Base-by-base conservation (phyloP, 2,888 invertebrate species). In the Drosophila melanosoma region DNA sequence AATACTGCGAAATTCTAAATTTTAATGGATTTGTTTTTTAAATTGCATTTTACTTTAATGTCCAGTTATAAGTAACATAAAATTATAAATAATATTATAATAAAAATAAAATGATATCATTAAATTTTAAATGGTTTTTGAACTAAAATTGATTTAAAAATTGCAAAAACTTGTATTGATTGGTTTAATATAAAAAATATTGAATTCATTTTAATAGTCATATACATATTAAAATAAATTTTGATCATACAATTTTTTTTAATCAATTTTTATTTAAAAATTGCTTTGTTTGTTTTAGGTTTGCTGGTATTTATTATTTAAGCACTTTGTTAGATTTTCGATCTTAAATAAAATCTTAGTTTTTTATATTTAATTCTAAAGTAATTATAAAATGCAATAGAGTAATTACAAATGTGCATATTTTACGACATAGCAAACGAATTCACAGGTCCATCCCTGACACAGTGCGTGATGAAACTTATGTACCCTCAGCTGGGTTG, bases 1-100 rank as follows among this genome's bases (percentile, higher is more conserved):
- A 15, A 1, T 45, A 45, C 1, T 20, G 0, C 8, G 3, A 20
- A 12, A 20, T 12, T 7, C 0, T 6, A 42, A 20, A 12, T 42
- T 20, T 7, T 3, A 12, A 20, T 45, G 20, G 20, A 45, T 12
- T 20, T 45, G 7, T 12, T 45, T 45, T 45, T 12, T 12, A 12
- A 45, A 6, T 45, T 20, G 12, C 12, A 3, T 20, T 45, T 12
- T 45, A 20, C 3, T 42, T 12, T 12, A 1, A 6, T 12, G 1
- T 20, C 6, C 1, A 6, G 0, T 20, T 6, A 3, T 42, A 42
- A 20, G 1, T 11, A 1, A 45, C 3, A 20, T 7, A 45, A 20
- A 45, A 12, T 20, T 7, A 7, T 12, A 20, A 42, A 6, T 20
- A 12, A 7, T 1, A 12, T 20, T 20, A 1, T 0, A 20, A 42